Evolutionary conservation across 2,888 invertebrate genomes (phyloP).

Genomic region (Phrixothrix hirtus): DNA sequence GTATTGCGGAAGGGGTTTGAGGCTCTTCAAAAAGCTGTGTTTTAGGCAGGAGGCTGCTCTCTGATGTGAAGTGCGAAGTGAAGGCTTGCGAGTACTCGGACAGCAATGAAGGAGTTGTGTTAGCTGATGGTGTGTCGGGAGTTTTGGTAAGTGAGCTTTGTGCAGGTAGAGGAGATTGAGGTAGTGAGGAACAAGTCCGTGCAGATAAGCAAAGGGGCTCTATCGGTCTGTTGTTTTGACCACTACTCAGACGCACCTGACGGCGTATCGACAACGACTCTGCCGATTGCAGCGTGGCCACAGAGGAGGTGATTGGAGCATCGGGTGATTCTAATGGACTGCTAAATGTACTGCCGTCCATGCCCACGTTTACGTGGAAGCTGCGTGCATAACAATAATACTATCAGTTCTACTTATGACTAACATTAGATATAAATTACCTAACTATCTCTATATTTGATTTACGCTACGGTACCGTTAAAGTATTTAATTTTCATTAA

Average conservation of each 20-base stretch:
- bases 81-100: constrained; percentile 50
- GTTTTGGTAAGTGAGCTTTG: constrained; percentile 58
- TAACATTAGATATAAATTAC: background rate
- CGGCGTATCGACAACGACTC: constrained; percentile 60
- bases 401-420: constrained; percentile 40
- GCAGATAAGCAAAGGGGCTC: constrained; percentile 31
- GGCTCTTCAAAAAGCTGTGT: constrained; percentile 44
- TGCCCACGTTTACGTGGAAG: constrained; percentile 80
- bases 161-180: constrained; percentile 31
- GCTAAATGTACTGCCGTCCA: constrained; percentile 75
- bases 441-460: background rate
- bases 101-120: constrained; percentile 58
- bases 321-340: constrained; percentile 85
- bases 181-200: constrained; percentile 27
- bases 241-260: constrained; percentile 56
- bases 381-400: constrained; percentile 58
- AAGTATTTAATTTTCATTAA: no score
- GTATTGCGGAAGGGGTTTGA: constrained; percentile 63
- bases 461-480: background rate
- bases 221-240: constrained; percentile 48
- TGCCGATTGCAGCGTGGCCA: constrained; percentile 69
- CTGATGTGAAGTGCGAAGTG: constrained; percentile 50
- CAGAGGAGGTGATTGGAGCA: constrained; percentile 68
- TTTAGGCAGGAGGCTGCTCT: constrained; percentile 44
- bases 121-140: constrained; percentile 71